Evolutionary conservation across 1,140 invertebrate species (phyloP).

Genomic region (Drosophila kikkawai): DNA sequence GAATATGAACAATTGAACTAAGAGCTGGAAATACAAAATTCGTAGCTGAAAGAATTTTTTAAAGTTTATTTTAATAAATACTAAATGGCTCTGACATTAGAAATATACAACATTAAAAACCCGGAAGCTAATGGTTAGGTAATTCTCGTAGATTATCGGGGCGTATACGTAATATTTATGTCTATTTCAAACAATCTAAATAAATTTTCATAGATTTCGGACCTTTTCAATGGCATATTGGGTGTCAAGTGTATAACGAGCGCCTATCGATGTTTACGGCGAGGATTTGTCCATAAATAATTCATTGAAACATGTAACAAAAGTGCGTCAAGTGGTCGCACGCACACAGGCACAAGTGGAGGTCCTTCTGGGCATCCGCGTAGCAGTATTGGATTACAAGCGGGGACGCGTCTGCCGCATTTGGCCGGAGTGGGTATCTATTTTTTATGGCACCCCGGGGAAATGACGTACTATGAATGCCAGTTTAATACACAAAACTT

Average conservation of each 20-base stretch:
- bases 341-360: constrained; percentile 10
- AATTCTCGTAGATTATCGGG: background rate
- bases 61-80: background rate
- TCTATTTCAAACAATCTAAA: constrained; percentile 44
- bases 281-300: constrained; percentile 70
- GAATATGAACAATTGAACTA: no score
- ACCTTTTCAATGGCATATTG: constrained; percentile 51
- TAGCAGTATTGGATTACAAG: constrained; percentile 54
- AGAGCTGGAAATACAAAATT: background rate
- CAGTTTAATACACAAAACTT: constrained; percentile 75
- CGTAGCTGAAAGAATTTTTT: background rate
- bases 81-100: background rate
- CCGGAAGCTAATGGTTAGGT: background rate
- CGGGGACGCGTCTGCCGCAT: constrained; percentile 27
- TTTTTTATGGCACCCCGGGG: constrained; percentile 74
- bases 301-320: constrained; percentile 64
- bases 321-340: constrained; percentile 54
- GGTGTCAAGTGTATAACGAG: constrained; percentile 58
- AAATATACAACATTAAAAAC: background rate
- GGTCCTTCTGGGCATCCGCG: constrained; percentile 3
- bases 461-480: constrained; percentile 76
- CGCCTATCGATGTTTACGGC: constrained; percentile 57
- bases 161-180: constrained; percentile 54
- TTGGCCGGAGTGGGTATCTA: constrained; percentile 36
- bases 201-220: constrained; percentile 20